Base-by-base conservation (phyloP, 2,797 vertebrate genomes). In the Ptychobarbus kaznakovi region DNA sequence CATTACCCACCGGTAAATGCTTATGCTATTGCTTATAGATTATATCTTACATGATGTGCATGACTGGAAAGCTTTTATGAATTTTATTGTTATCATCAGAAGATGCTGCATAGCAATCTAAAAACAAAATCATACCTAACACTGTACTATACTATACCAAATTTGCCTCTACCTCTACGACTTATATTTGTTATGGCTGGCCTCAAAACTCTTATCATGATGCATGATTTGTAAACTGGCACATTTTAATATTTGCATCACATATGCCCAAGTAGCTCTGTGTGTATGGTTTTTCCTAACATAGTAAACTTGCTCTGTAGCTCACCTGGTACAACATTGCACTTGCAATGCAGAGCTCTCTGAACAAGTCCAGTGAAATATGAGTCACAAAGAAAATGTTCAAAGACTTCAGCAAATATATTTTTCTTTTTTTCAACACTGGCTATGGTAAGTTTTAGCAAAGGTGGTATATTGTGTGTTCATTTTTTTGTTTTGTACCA, bases 1-100 rank as follows among this genome's bases (percentile, higher is more conserved):
- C 10, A 42, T 32, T 56, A 3, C 7, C 22, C 38, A 32, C 46
- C 1, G 11, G 74, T 40, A 77, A 61, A 77, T 13, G 44, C 65
- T 66, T 10, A 65, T 35, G 15, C 32, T 32, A 32, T 32, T 32
- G 32, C 38, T 80, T 78, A 18, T 10, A 46, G 13, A 25, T 35
- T n/a, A 15, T 61, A 28, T 72, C 38, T 81, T 28, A 82, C 12
- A 32, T 70, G 20, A 20, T 81, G 22, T 80, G 28, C 46, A 25
- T 81, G 66, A 40, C 22, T 32, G 15, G 35, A 58, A 56, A 32
- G 51, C n/a, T 44, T 61, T 44, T 32, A 44, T 12, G 46, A 70
- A 56, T 70, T 12, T 56, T 40, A 28, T 56, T 22, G 6, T 70
- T 18, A 70, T 70, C n/a, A 68, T 49, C 46, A 38, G 20, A 81